Evolutionary conservation across 2,113 vertebrate genomes (phyloP).

Genomic region (Dromas ardeola): DNA sequence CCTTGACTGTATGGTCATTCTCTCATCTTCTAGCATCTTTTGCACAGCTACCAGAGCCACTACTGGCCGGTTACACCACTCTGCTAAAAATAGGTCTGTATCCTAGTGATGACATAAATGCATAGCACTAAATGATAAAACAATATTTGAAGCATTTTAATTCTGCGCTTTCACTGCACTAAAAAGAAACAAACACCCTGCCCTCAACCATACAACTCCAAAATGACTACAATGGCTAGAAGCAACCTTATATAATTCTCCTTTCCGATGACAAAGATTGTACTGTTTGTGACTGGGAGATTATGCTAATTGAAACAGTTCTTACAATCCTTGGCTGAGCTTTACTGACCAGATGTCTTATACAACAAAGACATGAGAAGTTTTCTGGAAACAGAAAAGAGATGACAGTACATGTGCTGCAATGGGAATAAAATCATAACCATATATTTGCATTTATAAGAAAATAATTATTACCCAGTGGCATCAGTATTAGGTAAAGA

Average conservation of each 20-base stretch:
- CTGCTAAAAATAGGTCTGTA: neutral
- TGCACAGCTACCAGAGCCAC: neutral
- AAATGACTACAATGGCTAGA: neutral
- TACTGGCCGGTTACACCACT: neutral
- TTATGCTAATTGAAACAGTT: slow-evolving; percentile 9
- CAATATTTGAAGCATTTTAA: neutral
- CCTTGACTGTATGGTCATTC: neutral
- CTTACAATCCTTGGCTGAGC: slow-evolving; percentile 1
- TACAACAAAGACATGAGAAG: neutral
- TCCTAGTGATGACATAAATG: neutral
- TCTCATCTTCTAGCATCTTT: neutral
- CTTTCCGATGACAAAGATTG: neutral
- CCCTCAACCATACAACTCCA: neutral
- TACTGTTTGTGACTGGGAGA: neutral
- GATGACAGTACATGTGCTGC: neutral
- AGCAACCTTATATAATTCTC: neutral
- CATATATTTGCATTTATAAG: neutral
- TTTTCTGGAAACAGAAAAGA: neutral
- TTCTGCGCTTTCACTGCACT: neutral
- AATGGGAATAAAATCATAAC: neutral
- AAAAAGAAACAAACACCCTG: neutral
- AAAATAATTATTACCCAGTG: neutral
- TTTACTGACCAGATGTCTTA: neutral
- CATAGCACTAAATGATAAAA: neutral
- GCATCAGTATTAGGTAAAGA: neutral